Percentiles rank a stretch among this genome's conserved stretches.
phyloP scores from a whole-genome alignment of 1,140 invertebrate genomes.

The Protaetia brevitarsis region DNA sequence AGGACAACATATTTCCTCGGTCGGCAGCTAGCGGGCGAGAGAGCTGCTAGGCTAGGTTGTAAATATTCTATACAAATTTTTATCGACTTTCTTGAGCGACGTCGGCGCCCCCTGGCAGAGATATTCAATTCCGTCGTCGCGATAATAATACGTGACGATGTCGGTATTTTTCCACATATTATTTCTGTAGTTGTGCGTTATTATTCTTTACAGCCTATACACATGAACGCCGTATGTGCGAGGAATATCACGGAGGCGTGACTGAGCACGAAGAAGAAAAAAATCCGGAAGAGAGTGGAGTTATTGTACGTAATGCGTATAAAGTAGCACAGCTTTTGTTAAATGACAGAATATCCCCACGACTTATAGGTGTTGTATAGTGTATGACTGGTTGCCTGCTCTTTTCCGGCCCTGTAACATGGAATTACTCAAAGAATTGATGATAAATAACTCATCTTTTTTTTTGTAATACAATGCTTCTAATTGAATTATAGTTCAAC shows the following conservation, averaged over 20 bases:
- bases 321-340: too few species aligned
- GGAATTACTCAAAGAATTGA: too few species aligned
- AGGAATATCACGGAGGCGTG: background rate
- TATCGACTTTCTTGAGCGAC: conserved; percentile 1
- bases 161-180: background rate
- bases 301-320: too few species aligned
- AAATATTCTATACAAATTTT: conserved; percentile 18
- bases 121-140: conserved; percentile 1
- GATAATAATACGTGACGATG: conserved; percentile 18
- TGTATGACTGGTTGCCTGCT: too few species aligned
- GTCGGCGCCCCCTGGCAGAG: background rate
- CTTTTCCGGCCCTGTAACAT: too few species aligned
- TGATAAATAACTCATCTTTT: too few species aligned
- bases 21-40: background rate
- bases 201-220: background rate
- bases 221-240: background rate
- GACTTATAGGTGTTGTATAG: too few species aligned
- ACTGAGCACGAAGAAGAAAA: background rate
- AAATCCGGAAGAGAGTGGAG: too few species aligned
- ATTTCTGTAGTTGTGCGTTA: conserved; percentile 3
- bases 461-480: too few species aligned
- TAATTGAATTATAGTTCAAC: too few species aligned
- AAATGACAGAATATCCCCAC: too few species aligned
- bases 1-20: background rate
- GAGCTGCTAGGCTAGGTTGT: conserved; percentile 1